phyloP scores from a whole-genome alignment of 2,113 vertebrate genomes.

The Aspidoscelis tigris region DNA sequence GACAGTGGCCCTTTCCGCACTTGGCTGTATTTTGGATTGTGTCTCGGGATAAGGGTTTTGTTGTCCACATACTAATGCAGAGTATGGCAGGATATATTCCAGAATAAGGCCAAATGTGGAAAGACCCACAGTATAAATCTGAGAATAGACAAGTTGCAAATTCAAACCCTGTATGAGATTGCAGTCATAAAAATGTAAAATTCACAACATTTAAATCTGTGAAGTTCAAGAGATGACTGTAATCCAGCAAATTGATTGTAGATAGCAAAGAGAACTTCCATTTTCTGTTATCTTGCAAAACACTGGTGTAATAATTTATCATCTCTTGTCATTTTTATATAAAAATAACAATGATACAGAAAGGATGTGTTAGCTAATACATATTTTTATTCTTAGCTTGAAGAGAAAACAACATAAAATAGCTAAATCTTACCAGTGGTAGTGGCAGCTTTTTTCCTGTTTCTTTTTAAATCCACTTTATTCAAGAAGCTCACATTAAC shows the following conservation, averaged over 20 bases:
- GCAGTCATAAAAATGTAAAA: no score
- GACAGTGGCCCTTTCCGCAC: no score
- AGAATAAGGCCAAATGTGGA: no score
- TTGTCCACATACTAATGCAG: no score
- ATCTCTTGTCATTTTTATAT: not conserved
- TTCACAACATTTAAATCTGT: no score
- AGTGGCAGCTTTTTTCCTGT: not conserved
- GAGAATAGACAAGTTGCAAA: no score
- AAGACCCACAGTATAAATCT: no score
- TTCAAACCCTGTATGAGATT: no score
- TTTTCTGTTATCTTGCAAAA: slow-evolving; percentile 15
- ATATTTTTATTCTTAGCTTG: slow-evolving; percentile 9
- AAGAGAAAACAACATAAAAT: slow-evolving; percentile 19
- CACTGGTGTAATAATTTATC: slow-evolving; percentile 9
- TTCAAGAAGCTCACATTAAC: not conserved
- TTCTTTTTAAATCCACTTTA: slow-evolving; percentile 12
- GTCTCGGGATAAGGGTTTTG: no score
- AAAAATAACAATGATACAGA: not conserved
- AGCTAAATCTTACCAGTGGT: not conserved
- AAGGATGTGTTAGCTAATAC: slow-evolving; percentile 4
- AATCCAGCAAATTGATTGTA: not conserved
- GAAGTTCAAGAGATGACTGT: no score
- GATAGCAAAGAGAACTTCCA: slow-evolving; percentile 5
- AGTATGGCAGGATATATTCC: no score
- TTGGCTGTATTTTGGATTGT: no score